Evolutionary conservation across 2,797 vertebrate species (phyloP).

Genomic region (Eulemur coronatus): DNA sequence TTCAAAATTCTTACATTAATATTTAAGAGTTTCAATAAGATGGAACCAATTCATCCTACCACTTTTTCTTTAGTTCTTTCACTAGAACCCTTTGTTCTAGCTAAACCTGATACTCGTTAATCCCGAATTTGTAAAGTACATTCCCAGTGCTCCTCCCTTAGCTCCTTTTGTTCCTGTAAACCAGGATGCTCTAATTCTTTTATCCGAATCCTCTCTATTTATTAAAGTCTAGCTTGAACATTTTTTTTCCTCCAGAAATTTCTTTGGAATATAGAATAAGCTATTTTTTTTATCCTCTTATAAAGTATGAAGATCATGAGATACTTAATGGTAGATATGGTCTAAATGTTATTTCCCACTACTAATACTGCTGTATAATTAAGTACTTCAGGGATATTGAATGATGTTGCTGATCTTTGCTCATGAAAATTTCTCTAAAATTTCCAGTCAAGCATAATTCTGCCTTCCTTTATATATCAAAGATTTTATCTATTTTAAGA

Average conservation of each 20-base stretch:
- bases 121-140: not conserved
- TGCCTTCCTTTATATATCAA: not conserved
- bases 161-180: not conserved
- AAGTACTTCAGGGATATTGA: not conserved
- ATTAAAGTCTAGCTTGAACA: not conserved
- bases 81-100: not conserved
- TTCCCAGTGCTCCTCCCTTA: not conserved
- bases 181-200: not conserved
- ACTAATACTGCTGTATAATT: not conserved
- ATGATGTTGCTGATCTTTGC: not conserved
- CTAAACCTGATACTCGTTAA: no score
- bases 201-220: not conserved
- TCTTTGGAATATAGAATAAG: not conserved
- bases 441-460: not conserved
- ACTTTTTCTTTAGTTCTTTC: not conserved
- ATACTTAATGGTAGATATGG: not conserved
- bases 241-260: not conserved
- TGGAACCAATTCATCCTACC: not conserved
- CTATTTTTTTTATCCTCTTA: not conserved
- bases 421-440: not conserved
- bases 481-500: not conserved
- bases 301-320: not conserved
- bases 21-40: not conserved
- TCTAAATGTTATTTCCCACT: not conserved
- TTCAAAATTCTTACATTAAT: not conserved